phyloP scores from a whole-genome alignment of 2,888 invertebrate genomes.

The Phortica magna region DNA sequence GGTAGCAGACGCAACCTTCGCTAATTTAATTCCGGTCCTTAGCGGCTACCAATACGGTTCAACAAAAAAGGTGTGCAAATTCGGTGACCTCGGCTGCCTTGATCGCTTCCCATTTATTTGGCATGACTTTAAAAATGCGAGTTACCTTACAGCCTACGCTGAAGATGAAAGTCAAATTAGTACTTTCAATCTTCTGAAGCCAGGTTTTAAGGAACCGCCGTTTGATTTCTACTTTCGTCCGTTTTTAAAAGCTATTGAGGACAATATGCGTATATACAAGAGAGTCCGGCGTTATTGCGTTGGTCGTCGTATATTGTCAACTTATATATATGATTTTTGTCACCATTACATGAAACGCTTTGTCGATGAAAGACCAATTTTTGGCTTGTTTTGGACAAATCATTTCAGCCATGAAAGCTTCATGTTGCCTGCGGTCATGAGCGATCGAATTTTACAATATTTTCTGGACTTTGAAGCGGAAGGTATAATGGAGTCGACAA shows the following conservation, averaged over 20 bases:
- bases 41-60: conserved; percentile 81
- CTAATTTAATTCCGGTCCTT: conserved; percentile 89
- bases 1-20: conserved; percentile 91
- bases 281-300: conserved; percentile 80
- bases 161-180: conserved; percentile 86
- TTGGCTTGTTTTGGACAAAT: conserved; percentile 88
- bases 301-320: conserved; percentile 81
- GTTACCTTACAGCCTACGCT: conserved; percentile 87
- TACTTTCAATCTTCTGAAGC: conserved; percentile 82
- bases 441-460: conserved; percentile 80
- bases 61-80: conserved; percentile 79
- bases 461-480: conserved; percentile 80
- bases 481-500: conserved; percentile 80
- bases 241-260: conserved; percentile 83
- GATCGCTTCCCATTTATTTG: conserved; percentile 87
- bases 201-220: conserved; percentile 84
- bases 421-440: conserved; percentile 82
- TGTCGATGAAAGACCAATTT: conserved; percentile 81
- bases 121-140: conserved; percentile 83
- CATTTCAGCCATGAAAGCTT: conserved; percentile 85
- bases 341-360: conserved; percentile 83
- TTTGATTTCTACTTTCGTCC: conserved; percentile 89
- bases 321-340: conserved; percentile 83
- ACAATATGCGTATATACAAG: conserved; percentile 78
- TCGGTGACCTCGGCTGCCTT: conserved; percentile 79